Conservation (phyloP, 2,888 invertebrate species). For the Monoplex corrugatus region DNA sequence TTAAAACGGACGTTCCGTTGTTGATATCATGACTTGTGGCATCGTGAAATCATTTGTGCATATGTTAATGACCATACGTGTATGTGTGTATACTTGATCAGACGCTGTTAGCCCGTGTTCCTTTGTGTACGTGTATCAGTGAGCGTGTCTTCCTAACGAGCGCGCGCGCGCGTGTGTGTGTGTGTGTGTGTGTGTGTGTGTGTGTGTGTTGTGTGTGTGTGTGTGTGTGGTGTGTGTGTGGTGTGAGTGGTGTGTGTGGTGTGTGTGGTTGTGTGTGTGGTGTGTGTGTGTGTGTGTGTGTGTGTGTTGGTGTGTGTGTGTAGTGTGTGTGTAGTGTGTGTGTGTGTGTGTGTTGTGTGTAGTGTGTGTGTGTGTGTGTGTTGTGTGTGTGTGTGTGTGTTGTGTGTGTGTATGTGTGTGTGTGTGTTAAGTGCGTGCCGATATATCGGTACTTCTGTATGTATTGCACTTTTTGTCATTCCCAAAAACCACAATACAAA, state of each 20-base stretch:
- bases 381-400: neutral
- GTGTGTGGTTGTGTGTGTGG: neutral
- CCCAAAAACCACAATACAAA: too few relatives aligned
- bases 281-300: neutral
- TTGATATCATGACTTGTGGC: too few relatives aligned
- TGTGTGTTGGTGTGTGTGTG: neutral
- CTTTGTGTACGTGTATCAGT: neutral
- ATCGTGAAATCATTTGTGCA: too few relatives aligned
- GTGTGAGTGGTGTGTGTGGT: neutral
- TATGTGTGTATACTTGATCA: too few relatives aligned
- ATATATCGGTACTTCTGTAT: too few relatives aligned
- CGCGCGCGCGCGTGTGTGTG: too few relatives aligned
- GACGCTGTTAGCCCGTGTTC: neutral
- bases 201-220: neutral
- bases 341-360: neutral
- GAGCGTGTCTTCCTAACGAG: neutral
- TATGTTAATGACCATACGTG: too few relatives aligned
- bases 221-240: neutral
- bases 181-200: too few relatives aligned
- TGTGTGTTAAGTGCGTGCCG: neutral
- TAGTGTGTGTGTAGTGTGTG: neutral
- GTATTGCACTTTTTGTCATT: too few relatives aligned
- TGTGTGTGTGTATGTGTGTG: neutral
- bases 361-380: neutral
- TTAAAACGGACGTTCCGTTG: too few relatives aligned